Conservation (phyloP, 2,113 vertebrate species). For the Leptobrachium ailaonicum region DNA sequence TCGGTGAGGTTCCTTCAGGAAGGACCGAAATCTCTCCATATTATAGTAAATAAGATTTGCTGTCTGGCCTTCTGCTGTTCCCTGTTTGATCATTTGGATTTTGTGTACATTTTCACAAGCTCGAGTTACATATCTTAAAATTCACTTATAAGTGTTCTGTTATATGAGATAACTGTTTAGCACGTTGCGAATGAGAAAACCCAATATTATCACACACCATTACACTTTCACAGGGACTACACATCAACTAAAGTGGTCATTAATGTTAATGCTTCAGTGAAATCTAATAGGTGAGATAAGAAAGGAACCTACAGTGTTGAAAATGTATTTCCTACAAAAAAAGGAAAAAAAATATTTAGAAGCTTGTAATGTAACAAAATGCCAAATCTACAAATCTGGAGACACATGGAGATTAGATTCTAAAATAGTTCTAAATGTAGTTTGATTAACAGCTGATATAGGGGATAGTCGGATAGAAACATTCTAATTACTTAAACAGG, state of each 20-base stretch:
- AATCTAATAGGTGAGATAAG: constrained; percentile 3
- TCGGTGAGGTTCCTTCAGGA: background rate
- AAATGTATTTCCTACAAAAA: constrained; percentile 24
- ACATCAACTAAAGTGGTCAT: background rate
- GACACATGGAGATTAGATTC: background rate
- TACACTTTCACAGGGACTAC: constrained; percentile 18
- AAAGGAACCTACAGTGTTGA: background rate
- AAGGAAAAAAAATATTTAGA: constrained; percentile 9
- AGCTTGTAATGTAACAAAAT: constrained; percentile 13
- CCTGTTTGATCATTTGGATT: constrained; percentile 7
- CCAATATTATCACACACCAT: constrained; percentile 23
- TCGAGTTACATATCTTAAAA: constrained; percentile 46
- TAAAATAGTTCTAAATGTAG: too few relatives aligned
- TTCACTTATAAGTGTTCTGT: constrained; percentile 29
- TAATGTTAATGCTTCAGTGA: too few relatives aligned
- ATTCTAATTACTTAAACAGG: too few relatives aligned
- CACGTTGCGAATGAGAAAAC: background rate
- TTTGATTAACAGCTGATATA: too few relatives aligned
- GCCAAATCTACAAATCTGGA: background rate
- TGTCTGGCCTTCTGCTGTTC: background rate
- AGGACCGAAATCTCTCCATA: background rate
- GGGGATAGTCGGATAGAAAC: too few relatives aligned
- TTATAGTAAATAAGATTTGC: background rate
- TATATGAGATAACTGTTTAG: constrained; percentile 18
- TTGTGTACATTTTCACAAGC: constrained; percentile 42